phyloP scores from a whole-genome alignment of 1,140 invertebrate genomes.

The Leptoteleia sp. region DNA sequence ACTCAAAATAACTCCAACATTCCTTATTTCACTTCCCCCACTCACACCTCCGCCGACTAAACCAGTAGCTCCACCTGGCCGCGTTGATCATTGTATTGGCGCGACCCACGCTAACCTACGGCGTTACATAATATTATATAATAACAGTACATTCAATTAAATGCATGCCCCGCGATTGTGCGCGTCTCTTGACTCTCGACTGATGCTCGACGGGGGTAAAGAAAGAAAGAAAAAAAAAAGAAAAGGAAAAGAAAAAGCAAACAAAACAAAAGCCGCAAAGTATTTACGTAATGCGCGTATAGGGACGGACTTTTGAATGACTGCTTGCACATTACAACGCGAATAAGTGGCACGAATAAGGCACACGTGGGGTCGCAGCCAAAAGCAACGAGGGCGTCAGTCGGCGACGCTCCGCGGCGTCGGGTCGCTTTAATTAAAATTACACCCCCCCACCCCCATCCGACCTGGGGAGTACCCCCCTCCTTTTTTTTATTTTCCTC shows the following conservation, averaged over 20 bases:
- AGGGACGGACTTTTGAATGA: conserved; percentile 77
- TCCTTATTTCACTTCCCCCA: no score
- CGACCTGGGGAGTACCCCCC: no score
- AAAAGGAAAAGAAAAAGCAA: no score
- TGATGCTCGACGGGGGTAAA: conserved; percentile 48
- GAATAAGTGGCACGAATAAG: conserved; percentile 60
- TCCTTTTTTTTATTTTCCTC: no score
- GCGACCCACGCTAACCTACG: background rate
- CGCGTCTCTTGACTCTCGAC: conserved; percentile 58
- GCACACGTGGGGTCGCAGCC: conserved; percentile 56
- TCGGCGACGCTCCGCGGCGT: conserved; percentile 74
- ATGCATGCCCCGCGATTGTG: conserved; percentile 47
- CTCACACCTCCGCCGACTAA: no score
- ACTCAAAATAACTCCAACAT: no score
- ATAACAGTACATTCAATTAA: conserved; percentile 62
- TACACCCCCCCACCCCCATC: conserved; percentile 70
- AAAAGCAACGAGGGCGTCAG: conserved; percentile 66
- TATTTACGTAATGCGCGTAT: conserved; percentile 78
- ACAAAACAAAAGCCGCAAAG: conserved; percentile 60
- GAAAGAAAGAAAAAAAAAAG: no score
- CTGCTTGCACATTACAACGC: conserved; percentile 75
- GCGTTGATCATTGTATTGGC: conserved; percentile 2
- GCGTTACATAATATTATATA: conserved; percentile 31
- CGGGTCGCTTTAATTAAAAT: conserved; percentile 80
- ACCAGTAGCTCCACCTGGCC: background rate